phyloP scores from a whole-genome alignment of 2,797 vertebrate species.

The Babyrousa celebensis region DNA sequence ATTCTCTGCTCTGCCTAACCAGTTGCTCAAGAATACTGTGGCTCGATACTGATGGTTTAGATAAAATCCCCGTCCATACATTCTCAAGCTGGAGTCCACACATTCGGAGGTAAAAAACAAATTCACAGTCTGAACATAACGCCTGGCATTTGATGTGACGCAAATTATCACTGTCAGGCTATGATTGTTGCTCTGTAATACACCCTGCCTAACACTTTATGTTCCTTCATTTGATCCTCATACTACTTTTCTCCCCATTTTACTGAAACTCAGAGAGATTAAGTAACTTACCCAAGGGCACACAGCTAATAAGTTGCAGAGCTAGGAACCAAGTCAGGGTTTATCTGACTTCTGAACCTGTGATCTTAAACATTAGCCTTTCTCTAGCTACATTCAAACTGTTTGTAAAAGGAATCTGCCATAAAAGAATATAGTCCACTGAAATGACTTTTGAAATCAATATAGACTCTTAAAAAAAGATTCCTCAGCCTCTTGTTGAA shows the following conservation, averaged over 20 bases:
- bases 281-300: not conserved
- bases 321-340: not conserved
- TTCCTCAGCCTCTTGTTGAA: not conserved
- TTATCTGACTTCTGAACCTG: not conserved
- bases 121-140: not conserved
- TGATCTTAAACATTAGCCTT: not conserved
- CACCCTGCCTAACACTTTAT: not conserved
- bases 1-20: not conserved
- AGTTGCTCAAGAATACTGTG: not conserved
- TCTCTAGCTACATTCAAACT: not conserved
- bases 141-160: not conserved
- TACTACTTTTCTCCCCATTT: not conserved
- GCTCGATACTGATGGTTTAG: not conserved
- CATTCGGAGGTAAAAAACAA: not conserved
- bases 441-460: slow-evolving; percentile 25
- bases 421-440: not conserved
- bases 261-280: not conserved
- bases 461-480: not conserved
- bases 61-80: not conserved
- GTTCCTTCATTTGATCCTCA: not conserved
- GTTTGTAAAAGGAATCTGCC: not conserved
- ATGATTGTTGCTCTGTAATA: not conserved
- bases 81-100: not conserved
- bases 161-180: not conserved
- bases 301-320: not conserved